Evolutionary conservation across 2,797 vertebrate species (phyloP).

Genomic region (Australoheros facetus): DNA sequence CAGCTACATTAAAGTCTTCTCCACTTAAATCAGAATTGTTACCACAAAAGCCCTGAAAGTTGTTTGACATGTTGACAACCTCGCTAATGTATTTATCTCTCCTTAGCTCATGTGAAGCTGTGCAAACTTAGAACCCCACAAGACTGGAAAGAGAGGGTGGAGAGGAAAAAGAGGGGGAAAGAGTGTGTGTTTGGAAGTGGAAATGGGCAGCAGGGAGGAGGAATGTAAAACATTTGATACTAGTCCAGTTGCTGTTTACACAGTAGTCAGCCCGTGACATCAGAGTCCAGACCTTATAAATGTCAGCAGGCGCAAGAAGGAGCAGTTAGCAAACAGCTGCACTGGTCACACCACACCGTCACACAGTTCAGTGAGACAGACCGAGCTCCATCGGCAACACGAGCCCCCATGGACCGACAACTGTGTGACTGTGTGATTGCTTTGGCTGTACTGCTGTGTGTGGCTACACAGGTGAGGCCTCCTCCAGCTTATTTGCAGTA

Average conservation of each 20-base stretch:
- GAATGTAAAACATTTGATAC: conserved; percentile 85
- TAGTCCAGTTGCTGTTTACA: conserved; percentile 81
- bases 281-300: conserved; percentile 84
- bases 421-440: conserved; percentile 41
- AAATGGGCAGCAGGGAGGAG: conserved; percentile 78
- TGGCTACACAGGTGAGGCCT: conserved; percentile 73
- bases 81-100: conserved; percentile 57
- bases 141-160: conserved; percentile 61
- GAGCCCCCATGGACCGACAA: conserved; percentile 63
- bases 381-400: conserved; percentile 43
- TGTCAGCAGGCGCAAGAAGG: conserved; percentile 66
- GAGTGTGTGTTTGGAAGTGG: conserved; percentile 70
- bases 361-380: conserved; percentile 38
- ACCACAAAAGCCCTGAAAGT: conserved; percentile 39
- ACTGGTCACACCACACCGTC: conserved; percentile 47
- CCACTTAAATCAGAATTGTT: conserved; percentile 23
- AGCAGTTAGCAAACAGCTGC: conserved; percentile 72
- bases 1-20: conserved; percentile 20
- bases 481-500: not conserved
- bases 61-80: conserved; percentile 44
- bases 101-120: conserved; percentile 61
- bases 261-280: conserved; percentile 81
- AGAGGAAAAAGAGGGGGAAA: conserved; percentile 35
- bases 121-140: conserved; percentile 63
- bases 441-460: conserved; percentile 64